Evolutionary conservation across 2,797 vertebrate genomes (phyloP).

Genomic region (Sebastolobus altivelis): DNA sequence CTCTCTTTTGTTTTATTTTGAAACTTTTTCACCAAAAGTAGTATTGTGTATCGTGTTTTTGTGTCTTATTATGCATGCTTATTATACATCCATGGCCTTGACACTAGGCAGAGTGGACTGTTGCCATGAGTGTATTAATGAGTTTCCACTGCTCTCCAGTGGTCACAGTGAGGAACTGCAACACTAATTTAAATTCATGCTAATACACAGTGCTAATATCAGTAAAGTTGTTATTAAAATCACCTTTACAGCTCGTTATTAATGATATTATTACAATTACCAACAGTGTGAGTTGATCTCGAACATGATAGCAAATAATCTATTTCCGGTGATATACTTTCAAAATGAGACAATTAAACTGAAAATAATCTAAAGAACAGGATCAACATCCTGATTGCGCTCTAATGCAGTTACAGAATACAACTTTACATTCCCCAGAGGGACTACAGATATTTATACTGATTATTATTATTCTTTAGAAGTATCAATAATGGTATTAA

Average conservation of each 20-base stretch:
- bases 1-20: not conserved
- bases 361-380: not conserved
- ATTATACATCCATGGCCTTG: not conserved
- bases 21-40: not conserved
- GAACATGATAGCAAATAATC: not conserved
- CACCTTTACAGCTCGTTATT: not conserved
- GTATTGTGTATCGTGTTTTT: not conserved
- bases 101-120: not conserved
- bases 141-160: not conserved
- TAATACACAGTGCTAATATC: not conserved
- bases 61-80: not conserved
- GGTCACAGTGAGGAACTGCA: not conserved
- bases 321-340: not conserved
- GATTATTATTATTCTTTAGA: not conserved
- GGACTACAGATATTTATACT: not conserved
- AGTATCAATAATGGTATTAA: not conserved
- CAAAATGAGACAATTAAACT: not conserved
- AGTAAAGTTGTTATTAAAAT: not conserved
- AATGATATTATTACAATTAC: not conserved
- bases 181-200: not conserved
- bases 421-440: not conserved
- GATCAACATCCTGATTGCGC: not conserved
- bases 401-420: no score
- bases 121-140: not conserved
- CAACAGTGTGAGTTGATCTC: not conserved